Evolutionary conservation across 2,888 invertebrate genomes (phyloP).

Genomic region (Drosophila nigricruria): DNA sequence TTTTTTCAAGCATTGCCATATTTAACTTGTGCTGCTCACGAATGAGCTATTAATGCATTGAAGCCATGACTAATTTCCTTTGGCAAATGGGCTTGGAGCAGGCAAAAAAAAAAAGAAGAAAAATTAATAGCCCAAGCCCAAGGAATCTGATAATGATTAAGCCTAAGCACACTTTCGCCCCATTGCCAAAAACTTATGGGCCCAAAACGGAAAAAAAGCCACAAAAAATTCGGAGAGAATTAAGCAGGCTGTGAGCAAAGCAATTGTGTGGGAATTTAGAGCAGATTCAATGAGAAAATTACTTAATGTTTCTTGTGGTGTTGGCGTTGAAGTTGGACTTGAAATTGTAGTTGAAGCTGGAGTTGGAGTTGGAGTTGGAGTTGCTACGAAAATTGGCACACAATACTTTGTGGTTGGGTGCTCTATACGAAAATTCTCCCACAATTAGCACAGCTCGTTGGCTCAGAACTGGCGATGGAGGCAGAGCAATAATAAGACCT

Average conservation of each 20-base stretch:
- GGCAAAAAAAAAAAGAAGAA: conserved; percentile 3
- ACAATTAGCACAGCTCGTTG: conserved; percentile 63
- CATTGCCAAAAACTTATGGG: conserved; percentile 37
- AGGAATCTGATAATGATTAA: conserved; percentile 23
- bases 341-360: conserved; percentile 8
- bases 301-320: conserved; percentile 63
- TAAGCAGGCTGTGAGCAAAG: conserved; percentile 51
- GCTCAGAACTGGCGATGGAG: conserved; percentile 4
- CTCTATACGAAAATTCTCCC: conserved; percentile 56
- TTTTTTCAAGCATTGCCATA: too few relatives aligned
- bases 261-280: conserved; percentile 75
- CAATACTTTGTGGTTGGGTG: conserved; percentile 53
- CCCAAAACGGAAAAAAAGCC: conserved; percentile 19
- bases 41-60: conserved; percentile 41
- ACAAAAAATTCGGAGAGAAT: conserved; percentile 46
- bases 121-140: conserved; percentile 18
- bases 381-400: conserved; percentile 58
- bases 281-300: conserved; percentile 72
- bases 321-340: conserved; percentile 11
- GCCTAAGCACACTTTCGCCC: conserved; percentile 54
- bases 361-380: neutral
- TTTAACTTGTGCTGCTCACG: conserved; percentile 34
- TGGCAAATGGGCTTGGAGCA: conserved; percentile 17
- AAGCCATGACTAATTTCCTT: conserved; percentile 42
- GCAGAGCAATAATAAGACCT: conserved; percentile 45